Base-by-base conservation (phyloP, 2,113 vertebrate species). In the Typhlomys cinereus region DNA sequence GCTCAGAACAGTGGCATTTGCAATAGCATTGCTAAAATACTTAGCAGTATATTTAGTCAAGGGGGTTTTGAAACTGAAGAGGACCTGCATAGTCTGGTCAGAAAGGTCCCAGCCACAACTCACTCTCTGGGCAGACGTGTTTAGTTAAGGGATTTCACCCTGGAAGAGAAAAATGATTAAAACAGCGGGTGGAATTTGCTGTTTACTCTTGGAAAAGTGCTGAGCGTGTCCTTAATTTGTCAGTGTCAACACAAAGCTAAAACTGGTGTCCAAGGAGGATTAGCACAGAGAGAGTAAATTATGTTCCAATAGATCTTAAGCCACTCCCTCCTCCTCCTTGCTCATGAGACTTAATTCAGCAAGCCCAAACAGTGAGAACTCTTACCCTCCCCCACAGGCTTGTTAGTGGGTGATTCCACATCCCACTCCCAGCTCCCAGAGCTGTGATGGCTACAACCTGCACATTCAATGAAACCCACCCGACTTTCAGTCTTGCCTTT, bases 101-200 rank as follows among this genome's bases (percentile, higher is more conserved):
- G 34, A 74, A 85, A 94, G 73, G 62, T 85, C 54, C 85, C 61
- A 15, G 81, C 85, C 87, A 73, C 64, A 88, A 71, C 39, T 95
- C 74, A 59, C 67, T 71, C 1, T 2, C 88, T 85, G 36, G 78
- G 71, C 82, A 95, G 82, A 91, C n/a, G 0, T 96, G 90, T 96
- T 95, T 96, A 81, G 88, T 94, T 95, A 93, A 96, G 73, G 85
- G 95, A 94, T 96, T 96, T 96, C 57, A 86, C 84, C 76, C 90
- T 95, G 88, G 94, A 96, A 90, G 84, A 93, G 79, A 76, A 90
- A 97, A 97, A 95, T 90, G 90, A 96, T 96, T 94, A 96, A 85
- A 91, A 46, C 62, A 64, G 95, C 48, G 69, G 85, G 88, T 89
- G 88, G 94, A 96, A 95, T 96, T 90, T 89, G 66, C 88, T 96